A percentile compares a stretch with the other conserved stretches of the same genome.
These are phyloP conservation scores for Embidobia sp. DNA, from an alignment of 2,888 invertebrate species.

Conservation along the genomic window DNA sequence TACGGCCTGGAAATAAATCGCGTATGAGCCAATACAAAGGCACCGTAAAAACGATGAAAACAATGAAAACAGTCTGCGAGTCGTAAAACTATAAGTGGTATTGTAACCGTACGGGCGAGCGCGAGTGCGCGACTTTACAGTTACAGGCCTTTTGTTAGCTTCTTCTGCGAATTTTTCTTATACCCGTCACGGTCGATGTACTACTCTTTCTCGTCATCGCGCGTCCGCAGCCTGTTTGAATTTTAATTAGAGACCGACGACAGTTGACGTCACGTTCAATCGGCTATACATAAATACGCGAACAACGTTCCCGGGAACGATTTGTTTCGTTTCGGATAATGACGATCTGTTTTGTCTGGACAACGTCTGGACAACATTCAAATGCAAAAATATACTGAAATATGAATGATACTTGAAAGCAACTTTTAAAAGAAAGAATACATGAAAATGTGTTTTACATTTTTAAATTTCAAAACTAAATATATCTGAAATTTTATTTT, in stretches of 20 bases:
- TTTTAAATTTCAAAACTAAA: too few relatives aligned
- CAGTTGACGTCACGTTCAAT: not conserved
- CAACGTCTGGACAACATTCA: too few relatives aligned
- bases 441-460: too few relatives aligned
- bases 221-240: not conserved
- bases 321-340: too few relatives aligned
- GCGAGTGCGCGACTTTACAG: constrained; percentile 34
- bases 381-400: too few relatives aligned
- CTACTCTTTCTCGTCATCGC: constrained; percentile 27
- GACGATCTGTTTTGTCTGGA: too few relatives aligned
- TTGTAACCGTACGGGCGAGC: constrained; percentile 36
- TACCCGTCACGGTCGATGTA: constrained; percentile 48
- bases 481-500: too few relatives aligned
- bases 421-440: too few relatives aligned
- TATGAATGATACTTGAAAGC: too few relatives aligned
- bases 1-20: constrained; percentile 59
- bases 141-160: constrained; percentile 32
- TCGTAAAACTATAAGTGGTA: constrained; percentile 66
- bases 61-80: constrained; percentile 64
- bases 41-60: constrained; percentile 64
- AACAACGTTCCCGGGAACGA: too few relatives aligned
- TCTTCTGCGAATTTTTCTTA: constrained; percentile 30
- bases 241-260: constrained; percentile 10
- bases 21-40: constrained; percentile 59
- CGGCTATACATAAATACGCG: too few relatives aligned